Base-by-base conservation (phyloP, 2,797 vertebrate species). In the Gymnocypris eckloni region DNA sequence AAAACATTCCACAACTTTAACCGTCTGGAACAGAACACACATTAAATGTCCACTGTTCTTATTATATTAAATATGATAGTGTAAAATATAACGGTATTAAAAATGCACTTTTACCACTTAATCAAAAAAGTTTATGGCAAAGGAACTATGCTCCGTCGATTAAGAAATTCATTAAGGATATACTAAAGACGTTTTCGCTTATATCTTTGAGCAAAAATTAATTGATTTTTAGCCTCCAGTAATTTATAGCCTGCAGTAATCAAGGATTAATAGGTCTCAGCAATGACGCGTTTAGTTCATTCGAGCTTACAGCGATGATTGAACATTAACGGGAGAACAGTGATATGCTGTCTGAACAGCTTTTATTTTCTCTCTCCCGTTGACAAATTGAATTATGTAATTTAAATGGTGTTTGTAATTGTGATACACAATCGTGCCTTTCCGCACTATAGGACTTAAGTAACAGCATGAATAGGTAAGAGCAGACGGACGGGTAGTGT, bases 361-460 rank as follows among this genome's bases (percentile, higher is more conserved):
- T 43, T 12, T 18, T 72, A 76, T 18, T 69, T 22, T 48, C 43
- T 28, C 15, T 48, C 43, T 71, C 28, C 25, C 9, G 43, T 50
- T 85, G 71, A 43, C 41, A 84, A 67, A 77, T 3, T 75, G 6
- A 76, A 39, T 76, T 41, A 39, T 87, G 54, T 33, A 16, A 54
- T 83, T 66, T 16, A 37, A 76, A 81, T 87, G 71, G 41, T 75
- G 20, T 70, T 77, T 64, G 15, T 41, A 81, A 43, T 16, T 66
- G 33, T 71, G 66, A 59, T 64, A 72, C 66, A 78, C 22, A n/a
- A 71, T 81, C 28, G 16, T 43, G 45, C 75, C 20, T 78, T 87
- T 82, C 86, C 82, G 72, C 66, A 54, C 86, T 81, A 28, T 28
- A n/a, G n/a, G n/a, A n/a, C n/a, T n/a, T n/a, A n/a, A n/a, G n/a